Evolutionary conservation across 1,140 invertebrate species (phyloP).

Genomic region (Parasteatoda tepidariorum): DNA sequence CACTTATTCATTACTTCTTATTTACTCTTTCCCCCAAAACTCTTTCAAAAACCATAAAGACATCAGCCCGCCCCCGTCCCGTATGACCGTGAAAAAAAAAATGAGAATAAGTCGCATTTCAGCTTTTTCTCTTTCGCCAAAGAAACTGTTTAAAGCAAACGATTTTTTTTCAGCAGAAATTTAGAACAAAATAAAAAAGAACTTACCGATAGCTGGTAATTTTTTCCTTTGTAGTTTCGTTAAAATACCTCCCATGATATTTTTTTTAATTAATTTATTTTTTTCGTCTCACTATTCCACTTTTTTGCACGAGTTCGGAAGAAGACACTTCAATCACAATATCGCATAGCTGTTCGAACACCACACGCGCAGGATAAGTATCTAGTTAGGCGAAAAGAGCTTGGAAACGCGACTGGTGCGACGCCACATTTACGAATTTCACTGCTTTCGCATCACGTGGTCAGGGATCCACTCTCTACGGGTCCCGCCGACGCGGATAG

Average conservation of each 20-base stretch:
- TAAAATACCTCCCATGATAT: constrained; percentile 24
- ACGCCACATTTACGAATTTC: constrained; percentile 9
- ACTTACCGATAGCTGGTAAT: constrained; percentile 40
- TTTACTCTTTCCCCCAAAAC: too few species aligned
- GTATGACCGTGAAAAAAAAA: too few species aligned
- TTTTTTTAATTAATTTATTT: background rate
- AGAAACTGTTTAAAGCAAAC: background rate
- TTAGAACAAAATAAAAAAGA: background rate
- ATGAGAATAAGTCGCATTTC: background rate
- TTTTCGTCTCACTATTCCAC: background rate
- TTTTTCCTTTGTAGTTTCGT: constrained; percentile 40
- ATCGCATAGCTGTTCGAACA: constrained; percentile 32
- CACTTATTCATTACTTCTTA: too few species aligned
- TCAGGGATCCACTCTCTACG: background rate
- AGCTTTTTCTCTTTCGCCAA: constrained; percentile 5
- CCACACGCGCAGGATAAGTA: background rate
- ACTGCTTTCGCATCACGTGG: background rate
- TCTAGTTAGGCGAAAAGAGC: background rate
- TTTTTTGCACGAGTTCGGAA: background rate
- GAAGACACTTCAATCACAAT: background rate
- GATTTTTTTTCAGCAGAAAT: background rate
- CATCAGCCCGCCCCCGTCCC: background rate
- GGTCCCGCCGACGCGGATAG: constrained; percentile 19
- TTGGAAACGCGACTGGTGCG: background rate
- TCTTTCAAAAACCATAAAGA: too few species aligned